A percentile compares a stretch with the other conserved stretches of the same genome.
phyloP scores from a whole-genome alignment of 2,888 invertebrate genomes.

The Standfussiana lucernea region DNA sequence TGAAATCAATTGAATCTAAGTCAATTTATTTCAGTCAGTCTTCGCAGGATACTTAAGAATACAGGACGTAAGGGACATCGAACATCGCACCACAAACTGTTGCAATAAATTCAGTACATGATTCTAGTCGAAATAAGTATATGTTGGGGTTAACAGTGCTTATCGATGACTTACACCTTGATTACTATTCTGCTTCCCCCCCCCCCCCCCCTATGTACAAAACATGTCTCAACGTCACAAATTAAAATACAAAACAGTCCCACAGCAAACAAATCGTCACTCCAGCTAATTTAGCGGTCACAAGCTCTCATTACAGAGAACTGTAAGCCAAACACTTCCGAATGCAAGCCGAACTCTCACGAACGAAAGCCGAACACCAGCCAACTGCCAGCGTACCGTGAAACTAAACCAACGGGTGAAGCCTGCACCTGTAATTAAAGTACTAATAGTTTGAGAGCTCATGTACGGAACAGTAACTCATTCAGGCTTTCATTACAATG shows the following conservation, averaged over 20 bases:
- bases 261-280: not conserved
- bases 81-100: not conserved
- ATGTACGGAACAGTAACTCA: not conserved
- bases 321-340: slow-evolving; percentile 3
- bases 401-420: not conserved
- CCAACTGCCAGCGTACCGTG: not conserved
- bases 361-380: not conserved
- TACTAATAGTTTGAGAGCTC: slow-evolving; percentile 9
- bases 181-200: not conserved
- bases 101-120: not conserved
- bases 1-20: no score
- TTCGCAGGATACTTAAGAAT: not conserved
- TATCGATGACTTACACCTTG: no score
- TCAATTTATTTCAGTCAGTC: no score
- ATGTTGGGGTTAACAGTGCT: not conserved
- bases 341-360: slow-evolving; percentile 7
- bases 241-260: not conserved
- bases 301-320: not conserved
- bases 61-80: not conserved
- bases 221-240: no score
- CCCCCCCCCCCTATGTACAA: no score
- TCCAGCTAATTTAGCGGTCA: slow-evolving; percentile 1
- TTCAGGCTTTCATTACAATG: not conserved
- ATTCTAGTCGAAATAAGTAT: not conserved
- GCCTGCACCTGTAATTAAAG: slow-evolving; percentile 24